phyloP scores from a whole-genome alignment of 2,113 vertebrate genomes.

The Marcusenius ussheri region DNA sequence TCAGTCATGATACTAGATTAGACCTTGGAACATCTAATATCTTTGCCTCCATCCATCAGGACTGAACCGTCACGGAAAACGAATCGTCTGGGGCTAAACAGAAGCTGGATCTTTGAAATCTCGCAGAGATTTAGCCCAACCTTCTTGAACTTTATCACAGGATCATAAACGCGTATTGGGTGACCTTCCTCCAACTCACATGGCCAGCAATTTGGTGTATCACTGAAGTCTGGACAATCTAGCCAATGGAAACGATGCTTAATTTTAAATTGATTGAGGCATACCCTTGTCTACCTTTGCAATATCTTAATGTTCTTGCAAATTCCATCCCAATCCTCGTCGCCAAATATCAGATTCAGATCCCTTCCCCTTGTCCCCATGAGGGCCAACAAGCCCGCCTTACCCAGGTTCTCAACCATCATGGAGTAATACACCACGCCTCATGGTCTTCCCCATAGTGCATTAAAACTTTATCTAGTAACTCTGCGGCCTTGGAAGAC shows the following conservation, averaged over 20 bases:
- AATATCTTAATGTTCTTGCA: background rate
- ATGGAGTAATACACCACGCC: background rate
- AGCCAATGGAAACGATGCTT: background rate
- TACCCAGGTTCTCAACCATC: background rate
- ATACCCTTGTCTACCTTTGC: background rate
- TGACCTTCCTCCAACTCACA: background rate
- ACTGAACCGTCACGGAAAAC: background rate
- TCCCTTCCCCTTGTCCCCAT: background rate
- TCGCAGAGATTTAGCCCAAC: background rate
- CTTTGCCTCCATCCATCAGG: too few species aligned
- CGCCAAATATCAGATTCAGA: background rate
- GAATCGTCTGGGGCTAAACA: background rate
- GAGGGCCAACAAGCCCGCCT: background rate
- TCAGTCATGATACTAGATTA: too few species aligned
- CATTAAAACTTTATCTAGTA: background rate
- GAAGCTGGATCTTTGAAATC: background rate
- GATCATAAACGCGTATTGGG: background rate
- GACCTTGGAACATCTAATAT: too few species aligned
- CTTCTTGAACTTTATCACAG: background rate
- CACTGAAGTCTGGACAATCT: background rate
- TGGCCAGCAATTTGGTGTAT: background rate
- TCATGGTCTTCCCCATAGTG: background rate
- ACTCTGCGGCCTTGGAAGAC: background rate
- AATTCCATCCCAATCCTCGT: background rate
- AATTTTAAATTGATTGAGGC: background rate